phyloP scores from a whole-genome alignment of 2,113 vertebrate genomes.

The Thalassarche chlororhynchos region DNA sequence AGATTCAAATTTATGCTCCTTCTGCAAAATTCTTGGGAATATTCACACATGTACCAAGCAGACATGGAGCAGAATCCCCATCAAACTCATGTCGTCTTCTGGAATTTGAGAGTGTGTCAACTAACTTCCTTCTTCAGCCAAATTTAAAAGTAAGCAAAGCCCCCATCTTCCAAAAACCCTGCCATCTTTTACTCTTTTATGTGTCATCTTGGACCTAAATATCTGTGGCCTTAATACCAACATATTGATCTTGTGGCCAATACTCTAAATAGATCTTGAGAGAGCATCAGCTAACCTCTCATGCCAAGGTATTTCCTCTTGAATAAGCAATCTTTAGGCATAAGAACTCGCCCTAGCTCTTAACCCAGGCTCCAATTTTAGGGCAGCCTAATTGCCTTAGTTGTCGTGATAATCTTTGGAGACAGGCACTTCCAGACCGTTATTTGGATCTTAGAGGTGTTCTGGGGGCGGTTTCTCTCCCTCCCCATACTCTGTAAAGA shows the following conservation, averaged over 20 bases:
- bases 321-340: background rate
- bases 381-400: background rate
- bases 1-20: background rate
- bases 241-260: background rate
- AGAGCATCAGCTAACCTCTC: background rate
- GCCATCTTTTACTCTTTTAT: background rate
- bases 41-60: background rate
- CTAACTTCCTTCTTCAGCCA: background rate
- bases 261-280: background rate
- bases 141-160: background rate
- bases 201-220: background rate
- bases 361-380: background rate
- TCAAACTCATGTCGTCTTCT: background rate
- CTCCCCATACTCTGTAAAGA: background rate
- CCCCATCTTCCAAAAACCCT: background rate
- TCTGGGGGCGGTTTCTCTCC: background rate
- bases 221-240: background rate
- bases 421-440: background rate
- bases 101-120: background rate
- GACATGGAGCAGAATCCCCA: background rate
- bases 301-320: background rate
- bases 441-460: background rate
- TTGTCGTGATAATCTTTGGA: background rate
- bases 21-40: background rate
- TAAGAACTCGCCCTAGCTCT: background rate